These are phyloP conservation scores for Lutjanus campechanus DNA, from an alignment of 2,797 vertebrate species.

Conservation along the genomic window DNA sequence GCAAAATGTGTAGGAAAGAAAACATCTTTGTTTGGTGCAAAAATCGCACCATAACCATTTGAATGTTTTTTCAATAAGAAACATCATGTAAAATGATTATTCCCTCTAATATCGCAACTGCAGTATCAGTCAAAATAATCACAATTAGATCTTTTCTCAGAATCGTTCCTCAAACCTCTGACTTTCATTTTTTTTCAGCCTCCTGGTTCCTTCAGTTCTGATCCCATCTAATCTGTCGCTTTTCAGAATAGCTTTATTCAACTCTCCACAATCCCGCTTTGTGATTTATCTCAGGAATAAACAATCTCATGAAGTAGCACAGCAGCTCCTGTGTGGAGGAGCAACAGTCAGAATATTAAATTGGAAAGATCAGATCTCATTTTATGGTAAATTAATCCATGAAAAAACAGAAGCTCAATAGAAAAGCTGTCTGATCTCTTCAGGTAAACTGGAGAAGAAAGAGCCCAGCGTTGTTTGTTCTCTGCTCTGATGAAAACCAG, in stretches of 20 bases:
- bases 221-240: constrained; percentile 26
- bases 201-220: constrained; percentile 8
- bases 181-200: constrained; percentile 18
- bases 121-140: too few species aligned
- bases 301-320: constrained; percentile 42
- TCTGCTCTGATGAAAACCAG: constrained; percentile 24
- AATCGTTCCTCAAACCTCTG: not conserved
- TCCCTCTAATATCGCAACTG: too few species aligned
- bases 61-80: too few species aligned
- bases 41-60: too few species aligned
- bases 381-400: constrained; percentile 63
- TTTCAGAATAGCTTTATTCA: constrained; percentile 31
- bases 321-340: constrained; percentile 37
- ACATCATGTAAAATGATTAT: too few species aligned
- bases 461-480: constrained; percentile 6
- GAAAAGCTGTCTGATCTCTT: constrained; percentile 26
- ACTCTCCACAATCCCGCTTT: constrained; percentile 7
- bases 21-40: too few species aligned
- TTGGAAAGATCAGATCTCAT: constrained; percentile 66
- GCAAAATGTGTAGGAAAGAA: too few species aligned
- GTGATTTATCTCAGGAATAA: constrained; percentile 53
- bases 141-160: too few species aligned
- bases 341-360: constrained; percentile 56
- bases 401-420: constrained; percentile 22
- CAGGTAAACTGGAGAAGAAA: constrained; percentile 13